These are phyloP conservation scores for Piezodorus guildinii DNA, from an alignment of 1,140 invertebrate genomes.

Conservation along the genomic window DNA sequence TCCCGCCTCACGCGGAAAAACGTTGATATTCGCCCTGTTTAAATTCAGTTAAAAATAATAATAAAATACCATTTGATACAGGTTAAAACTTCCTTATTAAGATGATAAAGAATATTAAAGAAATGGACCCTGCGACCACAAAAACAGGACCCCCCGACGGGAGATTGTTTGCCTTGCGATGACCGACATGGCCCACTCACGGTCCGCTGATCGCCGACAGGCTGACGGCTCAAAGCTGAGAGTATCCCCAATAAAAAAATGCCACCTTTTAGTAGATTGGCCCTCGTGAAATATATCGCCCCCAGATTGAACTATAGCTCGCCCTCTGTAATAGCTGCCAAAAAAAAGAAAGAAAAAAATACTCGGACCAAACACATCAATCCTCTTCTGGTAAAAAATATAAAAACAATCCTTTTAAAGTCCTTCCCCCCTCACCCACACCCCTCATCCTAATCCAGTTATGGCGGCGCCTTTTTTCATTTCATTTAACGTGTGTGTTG, in stretches of 20 bases:
- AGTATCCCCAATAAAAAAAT: conserved; percentile 19
- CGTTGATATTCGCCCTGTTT: no score
- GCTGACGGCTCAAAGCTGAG: background rate
- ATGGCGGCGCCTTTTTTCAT: background rate
- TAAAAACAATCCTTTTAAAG: conserved; percentile 15
- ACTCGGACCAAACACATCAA: conserved; percentile 17
- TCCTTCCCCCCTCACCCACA: background rate
- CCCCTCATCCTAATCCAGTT: background rate
- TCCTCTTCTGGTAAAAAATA: conserved; percentile 3
- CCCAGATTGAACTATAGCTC: conserved; percentile 20
- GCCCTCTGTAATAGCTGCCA: conserved; percentile 5
- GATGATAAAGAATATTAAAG: no score
- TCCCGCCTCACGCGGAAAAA: no score
- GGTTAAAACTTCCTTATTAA: no score
- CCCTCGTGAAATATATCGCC: conserved; percentile 12
- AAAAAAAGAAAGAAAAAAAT: conserved; percentile 9
- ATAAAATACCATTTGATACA: no score
- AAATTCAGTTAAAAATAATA: no score
- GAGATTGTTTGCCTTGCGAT: no score
- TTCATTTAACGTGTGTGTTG: conserved; percentile 3
- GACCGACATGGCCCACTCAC: no score
- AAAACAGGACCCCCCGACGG: no score
- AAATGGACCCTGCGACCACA: no score
- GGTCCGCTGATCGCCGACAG: background rate
- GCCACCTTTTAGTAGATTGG: conserved; percentile 23